Evolutionary conservation across 2,797 vertebrate species (phyloP).

Genomic region (Echeneis naucrates): DNA sequence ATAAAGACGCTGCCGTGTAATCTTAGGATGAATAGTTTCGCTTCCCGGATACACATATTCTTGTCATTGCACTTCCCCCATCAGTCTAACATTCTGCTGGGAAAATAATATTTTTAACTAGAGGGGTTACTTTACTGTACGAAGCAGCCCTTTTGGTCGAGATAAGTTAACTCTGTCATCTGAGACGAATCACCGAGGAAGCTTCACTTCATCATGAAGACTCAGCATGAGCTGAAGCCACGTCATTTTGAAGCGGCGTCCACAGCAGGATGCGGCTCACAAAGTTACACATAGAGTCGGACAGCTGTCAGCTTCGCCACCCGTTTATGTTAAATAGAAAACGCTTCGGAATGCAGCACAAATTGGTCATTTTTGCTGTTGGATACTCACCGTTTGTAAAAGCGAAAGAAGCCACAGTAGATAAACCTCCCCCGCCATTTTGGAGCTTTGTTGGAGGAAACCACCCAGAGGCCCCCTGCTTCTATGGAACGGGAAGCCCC

Average conservation of each 20-base stretch:
- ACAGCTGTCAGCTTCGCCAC: neutral
- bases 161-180: rapidly evolving
- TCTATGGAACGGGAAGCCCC: neutral
- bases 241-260: conserved; percentile 69
- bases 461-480: conserved; percentile 55
- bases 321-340: rapidly evolving
- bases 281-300: neutral
- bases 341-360: rapidly evolving
- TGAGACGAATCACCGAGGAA: rapidly evolving
- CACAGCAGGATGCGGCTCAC: conserved; percentile 34
- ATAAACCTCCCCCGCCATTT: conserved; percentile 86
- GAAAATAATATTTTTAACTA: neutral
- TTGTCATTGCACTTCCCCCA: too few species aligned
- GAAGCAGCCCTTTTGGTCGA: neutral
- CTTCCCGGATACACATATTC: neutral
- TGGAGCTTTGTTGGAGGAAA: conserved; percentile 60
- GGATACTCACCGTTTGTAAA: conserved; percentile 83
- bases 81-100: rapidly evolving
- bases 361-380: rapidly evolving
- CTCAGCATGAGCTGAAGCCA: conserved; percentile 59
- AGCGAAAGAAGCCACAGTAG: conserved; percentile 84
- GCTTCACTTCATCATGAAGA: neutral
- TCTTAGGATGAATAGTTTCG: neutral
- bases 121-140: neutral
- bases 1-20: rapidly evolving